phyloP scores from a whole-genome alignment of 2,797 vertebrate species.

The Cyprinella venusta region DNA sequence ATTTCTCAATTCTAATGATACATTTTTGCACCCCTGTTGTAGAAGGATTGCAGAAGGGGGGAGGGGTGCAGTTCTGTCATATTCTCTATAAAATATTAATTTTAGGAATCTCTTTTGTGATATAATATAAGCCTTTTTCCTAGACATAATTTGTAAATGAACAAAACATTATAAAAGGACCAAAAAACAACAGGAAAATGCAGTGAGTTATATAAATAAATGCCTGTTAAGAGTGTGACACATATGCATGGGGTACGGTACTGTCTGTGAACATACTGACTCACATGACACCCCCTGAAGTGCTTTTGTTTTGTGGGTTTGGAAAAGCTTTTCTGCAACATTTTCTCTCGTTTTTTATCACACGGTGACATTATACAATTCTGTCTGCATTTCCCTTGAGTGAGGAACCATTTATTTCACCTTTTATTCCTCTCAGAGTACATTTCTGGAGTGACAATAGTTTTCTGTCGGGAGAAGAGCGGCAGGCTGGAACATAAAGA shows the following conservation, averaged over 20 bases:
- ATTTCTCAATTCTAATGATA: no score
- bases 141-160: not conserved
- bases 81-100: not conserved
- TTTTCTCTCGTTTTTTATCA: conserved; percentile 21
- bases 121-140: not conserved
- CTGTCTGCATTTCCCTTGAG: conserved; percentile 49
- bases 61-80: not conserved
- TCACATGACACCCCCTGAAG: conserved; percentile 36
- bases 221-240: not conserved
- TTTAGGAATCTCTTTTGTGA: not conserved
- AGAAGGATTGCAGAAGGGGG: not conserved
- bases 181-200: not conserved
- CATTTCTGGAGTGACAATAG: conserved; percentile 51
- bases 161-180: not conserved
- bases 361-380: conserved; percentile 46
- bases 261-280: not conserved
- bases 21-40: not conserved
- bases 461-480: conserved; percentile 41
- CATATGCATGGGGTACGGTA: not conserved
- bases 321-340: conserved; percentile 33
- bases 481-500: conserved; percentile 19
- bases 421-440: conserved; percentile 53
- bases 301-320: conserved; percentile 43
- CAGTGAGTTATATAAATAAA: conserved; percentile 24
- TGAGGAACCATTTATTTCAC: conserved; percentile 53